phyloP scores from a whole-genome alignment of 2,888 invertebrate species.

The Priocnemis perturbator region DNA sequence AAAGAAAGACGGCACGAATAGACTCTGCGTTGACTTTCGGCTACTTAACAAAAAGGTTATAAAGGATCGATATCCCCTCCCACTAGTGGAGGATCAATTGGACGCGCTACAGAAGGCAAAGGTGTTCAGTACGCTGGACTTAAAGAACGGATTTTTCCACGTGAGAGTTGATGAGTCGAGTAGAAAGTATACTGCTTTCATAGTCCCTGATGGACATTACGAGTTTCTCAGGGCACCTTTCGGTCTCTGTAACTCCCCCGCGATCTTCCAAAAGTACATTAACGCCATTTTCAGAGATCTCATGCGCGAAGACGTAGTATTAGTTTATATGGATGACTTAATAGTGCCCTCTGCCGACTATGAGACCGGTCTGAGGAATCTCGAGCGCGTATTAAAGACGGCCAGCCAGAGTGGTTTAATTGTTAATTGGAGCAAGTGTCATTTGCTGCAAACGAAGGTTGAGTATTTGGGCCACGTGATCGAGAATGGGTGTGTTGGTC shows the following conservation, averaged over 20 bases:
- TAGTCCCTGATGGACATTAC: conserved; percentile 34
- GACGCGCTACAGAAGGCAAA: not conserved
- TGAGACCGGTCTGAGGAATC: not conserved
- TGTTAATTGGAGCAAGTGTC: not conserved
- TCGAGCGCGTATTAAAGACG: not conserved
- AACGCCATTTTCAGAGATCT: conserved; percentile 5
- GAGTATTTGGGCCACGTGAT: not conserved
- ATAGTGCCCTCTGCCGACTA: not conserved
- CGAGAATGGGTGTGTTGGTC: too few species aligned
- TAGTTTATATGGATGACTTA: conserved; percentile 18
- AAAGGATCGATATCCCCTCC: not conserved
- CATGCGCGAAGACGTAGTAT: too few species aligned
- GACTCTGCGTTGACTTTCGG: too few species aligned
- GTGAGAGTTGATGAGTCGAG: conserved; percentile 48
- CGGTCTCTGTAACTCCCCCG: conserved; percentile 40
- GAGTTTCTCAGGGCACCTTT: conserved; percentile 39
- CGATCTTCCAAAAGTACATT: conserved; percentile 42
- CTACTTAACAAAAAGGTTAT: too few species aligned
- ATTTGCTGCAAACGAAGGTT: not conserved
- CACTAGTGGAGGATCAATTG: conserved; percentile 3
- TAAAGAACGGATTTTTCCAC: conserved; percentile 52
- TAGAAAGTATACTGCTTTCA: conserved; percentile 54
- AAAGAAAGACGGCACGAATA: too few species aligned
- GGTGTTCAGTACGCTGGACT: not conserved
- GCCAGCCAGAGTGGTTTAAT: not conserved